A percentile compares a stretch with the other conserved stretches of the same genome.
Evolutionary conservation across 2,113 vertebrate species (phyloP).

Genomic region (Hypomesus transpacificus): DNA sequence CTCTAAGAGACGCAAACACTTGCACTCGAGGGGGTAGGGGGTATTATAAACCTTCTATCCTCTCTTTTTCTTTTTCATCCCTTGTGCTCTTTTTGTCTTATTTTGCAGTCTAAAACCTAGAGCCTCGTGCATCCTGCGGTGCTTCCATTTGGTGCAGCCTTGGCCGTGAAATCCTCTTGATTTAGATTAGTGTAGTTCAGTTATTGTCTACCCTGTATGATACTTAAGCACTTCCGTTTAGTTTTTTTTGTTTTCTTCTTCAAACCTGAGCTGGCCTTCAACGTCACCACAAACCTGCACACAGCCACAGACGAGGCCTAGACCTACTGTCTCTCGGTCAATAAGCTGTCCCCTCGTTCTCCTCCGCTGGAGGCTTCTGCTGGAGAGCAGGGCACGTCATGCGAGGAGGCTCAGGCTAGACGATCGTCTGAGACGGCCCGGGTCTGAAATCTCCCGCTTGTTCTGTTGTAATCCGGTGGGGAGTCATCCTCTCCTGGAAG

Average conservation of each 20-base stretch:
- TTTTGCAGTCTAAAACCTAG: neutral
- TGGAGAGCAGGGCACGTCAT: too few species aligned
- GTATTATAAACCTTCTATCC: too few species aligned
- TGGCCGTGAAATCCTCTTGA: neutral
- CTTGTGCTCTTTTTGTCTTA: neutral
- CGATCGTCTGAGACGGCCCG: slow-evolving; percentile 5
- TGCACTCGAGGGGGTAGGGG: too few species aligned
- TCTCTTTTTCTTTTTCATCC: too few species aligned
- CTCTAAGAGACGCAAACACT: slow-evolving; percentile 37
- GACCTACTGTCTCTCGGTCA: too few species aligned
- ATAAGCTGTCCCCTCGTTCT: neutral
- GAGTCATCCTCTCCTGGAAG: slow-evolving; percentile 42
- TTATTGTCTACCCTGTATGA: slow-evolving; percentile 4
- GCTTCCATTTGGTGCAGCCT: too few species aligned
- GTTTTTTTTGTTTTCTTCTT: neutral
- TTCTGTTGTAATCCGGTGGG: slow-evolving; percentile 35
- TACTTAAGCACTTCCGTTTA: neutral
- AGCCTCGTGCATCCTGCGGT: neutral
- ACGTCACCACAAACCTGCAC: too few species aligned
- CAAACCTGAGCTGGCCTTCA: too few species aligned
- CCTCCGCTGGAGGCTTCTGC: slow-evolving; percentile 5
- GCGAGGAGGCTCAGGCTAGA: too few species aligned
- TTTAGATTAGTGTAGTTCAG: neutral
- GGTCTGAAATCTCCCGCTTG: slow-evolving; percentile 21
- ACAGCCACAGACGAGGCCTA: too few species aligned